Evolutionary conservation across 2,797 vertebrate species (phyloP).

Genomic region (Staurois parvus): DNA sequence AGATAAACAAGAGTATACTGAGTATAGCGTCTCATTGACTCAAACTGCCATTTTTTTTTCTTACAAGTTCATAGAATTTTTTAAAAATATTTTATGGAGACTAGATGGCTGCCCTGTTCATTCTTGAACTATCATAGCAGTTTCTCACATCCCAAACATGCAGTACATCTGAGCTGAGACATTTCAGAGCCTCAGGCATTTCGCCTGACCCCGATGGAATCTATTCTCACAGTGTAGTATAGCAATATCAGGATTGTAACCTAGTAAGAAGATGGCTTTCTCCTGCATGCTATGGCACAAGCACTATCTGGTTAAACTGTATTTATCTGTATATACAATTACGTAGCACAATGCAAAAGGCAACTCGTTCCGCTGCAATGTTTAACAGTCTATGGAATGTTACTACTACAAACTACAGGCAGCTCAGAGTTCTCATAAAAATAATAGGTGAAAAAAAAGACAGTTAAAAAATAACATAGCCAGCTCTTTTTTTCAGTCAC

Average conservation of each 20-base stretch:
- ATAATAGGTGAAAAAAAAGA: too few relatives aligned
- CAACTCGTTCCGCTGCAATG: background rate
- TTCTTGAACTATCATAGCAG: constrained; percentile 44
- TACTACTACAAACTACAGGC: too few relatives aligned
- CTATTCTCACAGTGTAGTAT: constrained; percentile 30
- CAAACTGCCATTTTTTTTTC: background rate
- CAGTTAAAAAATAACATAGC: too few relatives aligned
- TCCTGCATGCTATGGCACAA: background rate
- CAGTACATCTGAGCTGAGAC: constrained; percentile 30
- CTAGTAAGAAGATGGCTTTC: background rate
- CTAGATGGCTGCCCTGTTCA: constrained; percentile 46
- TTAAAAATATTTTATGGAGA: constrained; percentile 10
- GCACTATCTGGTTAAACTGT: background rate
- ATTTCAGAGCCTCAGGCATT: constrained; percentile 44
- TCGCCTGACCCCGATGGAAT: constrained; percentile 45
- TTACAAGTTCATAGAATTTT: background rate
- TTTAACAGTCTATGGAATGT: too few relatives aligned
- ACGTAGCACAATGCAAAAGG: background rate
- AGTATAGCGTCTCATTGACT: too few relatives aligned
- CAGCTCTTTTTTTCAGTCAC: too few relatives aligned
- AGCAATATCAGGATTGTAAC: constrained; percentile 21
- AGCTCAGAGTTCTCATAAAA: too few relatives aligned
- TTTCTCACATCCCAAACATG: constrained; percentile 42
- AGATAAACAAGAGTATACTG: too few relatives aligned
- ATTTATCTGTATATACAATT: background rate